Evolutionary conservation across 2,113 vertebrate species (phyloP).

Genomic region (Corynorhinus townsendii): DNA sequence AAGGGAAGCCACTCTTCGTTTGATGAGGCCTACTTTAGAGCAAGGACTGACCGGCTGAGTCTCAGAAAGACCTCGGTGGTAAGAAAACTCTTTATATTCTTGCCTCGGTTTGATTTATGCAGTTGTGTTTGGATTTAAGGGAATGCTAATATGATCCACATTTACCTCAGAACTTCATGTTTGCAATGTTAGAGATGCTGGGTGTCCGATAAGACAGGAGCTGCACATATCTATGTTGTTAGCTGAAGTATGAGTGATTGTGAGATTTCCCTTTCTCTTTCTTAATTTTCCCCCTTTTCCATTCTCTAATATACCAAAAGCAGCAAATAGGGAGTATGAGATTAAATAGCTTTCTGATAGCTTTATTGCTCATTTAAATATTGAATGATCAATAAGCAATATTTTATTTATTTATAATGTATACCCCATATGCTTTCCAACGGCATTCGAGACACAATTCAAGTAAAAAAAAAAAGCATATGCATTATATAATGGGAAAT

Average conservation of each 20-base stretch:
- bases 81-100: conserved; percentile 15
- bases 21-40: conserved; percentile 91
- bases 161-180: background rate
- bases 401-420: conserved; percentile 20
- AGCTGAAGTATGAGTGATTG: background rate
- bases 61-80: conserved; percentile 91
- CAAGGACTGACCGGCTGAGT: conserved; percentile 89
- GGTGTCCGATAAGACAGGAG: background rate
- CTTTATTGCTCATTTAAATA: background rate
- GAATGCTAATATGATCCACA: background rate
- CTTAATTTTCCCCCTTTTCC: conserved; percentile 11
- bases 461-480: background rate
- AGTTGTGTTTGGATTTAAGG: background rate
- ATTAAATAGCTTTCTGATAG: conserved; percentile 11
- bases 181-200: background rate
- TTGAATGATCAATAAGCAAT: background rate
- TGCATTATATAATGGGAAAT: background rate
- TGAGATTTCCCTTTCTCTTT: background rate
- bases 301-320: background rate
- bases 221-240: background rate
- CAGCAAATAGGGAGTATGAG: background rate
- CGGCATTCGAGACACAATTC: conserved; percentile 22
- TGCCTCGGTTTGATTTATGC: background rate
- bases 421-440: background rate
- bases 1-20: conserved; percentile 94